Conservation (phyloP, 2,797 vertebrate species). For the Onychomys leucogaster region DNA sequence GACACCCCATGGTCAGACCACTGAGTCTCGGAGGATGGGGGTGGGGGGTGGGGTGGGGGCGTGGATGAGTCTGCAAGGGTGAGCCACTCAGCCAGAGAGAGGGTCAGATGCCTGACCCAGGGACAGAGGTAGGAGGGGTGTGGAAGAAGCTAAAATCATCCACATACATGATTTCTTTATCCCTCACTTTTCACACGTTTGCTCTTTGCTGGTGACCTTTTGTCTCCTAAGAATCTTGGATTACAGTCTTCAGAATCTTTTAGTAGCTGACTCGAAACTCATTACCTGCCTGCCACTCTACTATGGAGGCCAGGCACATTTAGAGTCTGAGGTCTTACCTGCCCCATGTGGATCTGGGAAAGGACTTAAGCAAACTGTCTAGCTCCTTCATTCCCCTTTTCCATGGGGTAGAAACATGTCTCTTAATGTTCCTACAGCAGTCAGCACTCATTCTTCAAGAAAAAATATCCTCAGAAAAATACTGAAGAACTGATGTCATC, state of each 20-base stretch:
- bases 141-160: background rate
- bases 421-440: background rate
- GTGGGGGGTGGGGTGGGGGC: rapidly evolving
- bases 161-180: background rate
- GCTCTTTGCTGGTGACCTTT: slow-evolving; percentile 20
- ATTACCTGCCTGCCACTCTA: background rate
- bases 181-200: background rate
- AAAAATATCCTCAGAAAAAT: background rate
- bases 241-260: slow-evolving; percentile 21
- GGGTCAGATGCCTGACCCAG: background rate
- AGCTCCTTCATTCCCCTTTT: background rate
- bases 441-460: slow-evolving; percentile 11
- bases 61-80: background rate
- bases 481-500: background rate
- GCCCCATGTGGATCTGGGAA: background rate
- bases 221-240: slow-evolving; percentile 14
- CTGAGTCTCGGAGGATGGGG: no score
- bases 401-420: background rate
- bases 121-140: background rate
- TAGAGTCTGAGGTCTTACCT: background rate
- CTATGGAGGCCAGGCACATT: background rate
- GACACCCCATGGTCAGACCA: background rate
- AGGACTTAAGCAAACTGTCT: background rate
- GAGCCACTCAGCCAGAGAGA: background rate
- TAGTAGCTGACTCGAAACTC: slow-evolving; percentile 22